These are phyloP conservation scores for Beroe forskalii DNA, from an alignment of 37 sponge, comb jelly and placozoan genomes.

Conservation along the genomic window DNA sequence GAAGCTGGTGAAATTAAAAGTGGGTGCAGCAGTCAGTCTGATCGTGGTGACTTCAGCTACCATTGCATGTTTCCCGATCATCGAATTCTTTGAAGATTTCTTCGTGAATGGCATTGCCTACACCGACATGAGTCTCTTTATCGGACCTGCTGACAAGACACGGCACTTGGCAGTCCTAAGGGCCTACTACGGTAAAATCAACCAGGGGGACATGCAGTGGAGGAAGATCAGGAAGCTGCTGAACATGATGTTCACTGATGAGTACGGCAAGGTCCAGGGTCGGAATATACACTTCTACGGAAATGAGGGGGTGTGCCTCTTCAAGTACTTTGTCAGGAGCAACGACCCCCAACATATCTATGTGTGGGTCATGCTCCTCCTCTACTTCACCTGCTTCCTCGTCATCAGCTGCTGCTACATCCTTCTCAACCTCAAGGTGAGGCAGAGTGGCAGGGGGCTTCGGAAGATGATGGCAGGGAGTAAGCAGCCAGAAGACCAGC, in stretches of 20 bases:
- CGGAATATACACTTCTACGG: slow-evolving; percentile 16
- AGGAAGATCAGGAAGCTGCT: neutral
- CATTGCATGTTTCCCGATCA: neutral
- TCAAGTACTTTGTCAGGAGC: neutral
- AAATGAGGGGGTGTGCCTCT: slow-evolving; percentile 27
- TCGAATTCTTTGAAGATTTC: neutral
- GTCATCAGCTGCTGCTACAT: neutral
- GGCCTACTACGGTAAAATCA: neutral
- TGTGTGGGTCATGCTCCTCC: neutral
- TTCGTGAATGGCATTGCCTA: slow-evolving; percentile 32
- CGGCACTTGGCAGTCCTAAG: neutral
- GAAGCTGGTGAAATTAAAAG: neutral
- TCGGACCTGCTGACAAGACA: neutral
- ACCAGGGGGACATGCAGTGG: neutral
- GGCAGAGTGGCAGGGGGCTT: neutral
- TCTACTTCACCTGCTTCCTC: neutral
- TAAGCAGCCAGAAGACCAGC: neutral
- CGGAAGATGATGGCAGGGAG: neutral
- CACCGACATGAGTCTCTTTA: neutral
- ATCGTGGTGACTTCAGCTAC: neutral
- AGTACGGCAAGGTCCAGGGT: neutral
- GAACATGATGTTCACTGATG: neutral
- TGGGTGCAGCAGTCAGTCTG: neutral
- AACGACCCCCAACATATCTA: neutral
- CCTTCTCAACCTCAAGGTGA: neutral